phyloP scores from a whole-genome alignment of 2,888 invertebrate species.

The Papilio demoleus region DNA sequence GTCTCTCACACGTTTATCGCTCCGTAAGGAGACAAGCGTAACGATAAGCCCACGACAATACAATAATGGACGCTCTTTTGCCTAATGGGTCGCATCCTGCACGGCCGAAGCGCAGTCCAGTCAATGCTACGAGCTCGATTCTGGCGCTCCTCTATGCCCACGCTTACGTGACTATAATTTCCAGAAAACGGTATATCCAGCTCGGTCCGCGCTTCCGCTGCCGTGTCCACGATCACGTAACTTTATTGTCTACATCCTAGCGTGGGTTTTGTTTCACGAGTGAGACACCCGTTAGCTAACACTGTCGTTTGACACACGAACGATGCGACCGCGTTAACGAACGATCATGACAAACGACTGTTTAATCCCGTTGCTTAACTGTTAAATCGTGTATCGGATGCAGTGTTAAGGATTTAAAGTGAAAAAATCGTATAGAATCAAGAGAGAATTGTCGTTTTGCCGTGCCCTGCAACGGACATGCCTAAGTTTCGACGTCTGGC shows the following conservation, averaged over 20 bases:
- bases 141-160: constrained; percentile 58
- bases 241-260: constrained; percentile 61
- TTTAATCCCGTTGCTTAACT: constrained; percentile 33
- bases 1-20: constrained; percentile 60
- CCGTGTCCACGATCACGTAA: constrained; percentile 48
- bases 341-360: constrained; percentile 52
- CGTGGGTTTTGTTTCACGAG: constrained; percentile 59
- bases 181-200: constrained; percentile 48
- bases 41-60: constrained; percentile 81
- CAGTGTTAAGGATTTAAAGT: constrained; percentile 74
- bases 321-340: constrained; percentile 61
- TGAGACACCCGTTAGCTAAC: constrained; percentile 53
- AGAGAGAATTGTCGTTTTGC: constrained; percentile 56
- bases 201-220: constrained; percentile 47
- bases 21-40: constrained; percentile 71
- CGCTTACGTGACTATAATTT: constrained; percentile 44
- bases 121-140: constrained; percentile 74
- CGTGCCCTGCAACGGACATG: constrained; percentile 74
- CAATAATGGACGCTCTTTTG: constrained; percentile 79
- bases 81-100: constrained; percentile 80
- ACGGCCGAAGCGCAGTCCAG: constrained; percentile 73
- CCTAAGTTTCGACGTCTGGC: constrained; percentile 74
- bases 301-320: constrained; percentile 52
- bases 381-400: constrained; percentile 57
- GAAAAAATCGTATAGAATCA: constrained; percentile 53